Percentiles rank a stretch among this genome's conserved stretches.
Conservation (phyloP, 1,140 invertebrate genomes). For the Arion vulgaris region DNA sequence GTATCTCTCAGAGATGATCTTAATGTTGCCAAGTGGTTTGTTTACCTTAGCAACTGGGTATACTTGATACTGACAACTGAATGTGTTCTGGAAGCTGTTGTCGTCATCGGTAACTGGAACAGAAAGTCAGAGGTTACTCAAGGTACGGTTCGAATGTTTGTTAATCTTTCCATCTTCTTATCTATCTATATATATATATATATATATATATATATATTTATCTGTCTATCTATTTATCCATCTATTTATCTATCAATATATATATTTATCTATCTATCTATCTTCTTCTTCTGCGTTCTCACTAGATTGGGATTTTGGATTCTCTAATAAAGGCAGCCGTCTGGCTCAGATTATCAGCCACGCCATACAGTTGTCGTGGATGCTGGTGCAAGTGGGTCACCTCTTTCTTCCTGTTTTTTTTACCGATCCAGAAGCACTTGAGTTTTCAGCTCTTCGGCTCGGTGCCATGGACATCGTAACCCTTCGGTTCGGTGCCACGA, state of each 20-base stretch:
- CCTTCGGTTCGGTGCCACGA: too few relatives aligned
- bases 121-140: too few relatives aligned
- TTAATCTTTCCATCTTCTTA: background rate
- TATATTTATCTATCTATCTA: background rate
- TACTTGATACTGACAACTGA: constrained; percentile 54
- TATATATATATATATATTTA: background rate
- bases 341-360: too few relatives aligned
- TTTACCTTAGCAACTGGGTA: constrained; percentile 61
- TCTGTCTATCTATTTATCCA: background rate
- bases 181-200: background rate
- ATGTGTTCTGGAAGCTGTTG: constrained; percentile 45
- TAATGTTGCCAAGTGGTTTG: constrained; percentile 55
- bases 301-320: too few relatives aligned
- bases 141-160: background rate
- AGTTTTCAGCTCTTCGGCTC: too few relatives aligned
- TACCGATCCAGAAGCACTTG: too few relatives aligned
- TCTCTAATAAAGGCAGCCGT: too few relatives aligned
- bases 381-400: too few relatives aligned
- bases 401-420: too few relatives aligned
- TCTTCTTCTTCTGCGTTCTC: too few relatives aligned
- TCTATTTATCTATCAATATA: background rate
- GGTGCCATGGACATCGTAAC: too few relatives aligned
- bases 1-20: constrained; percentile 42
- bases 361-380: too few relatives aligned
- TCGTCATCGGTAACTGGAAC: constrained; percentile 24